Evolutionary conservation across 2,113 vertebrate species (phyloP).

Genomic region (Setophaga petechia): DNA sequence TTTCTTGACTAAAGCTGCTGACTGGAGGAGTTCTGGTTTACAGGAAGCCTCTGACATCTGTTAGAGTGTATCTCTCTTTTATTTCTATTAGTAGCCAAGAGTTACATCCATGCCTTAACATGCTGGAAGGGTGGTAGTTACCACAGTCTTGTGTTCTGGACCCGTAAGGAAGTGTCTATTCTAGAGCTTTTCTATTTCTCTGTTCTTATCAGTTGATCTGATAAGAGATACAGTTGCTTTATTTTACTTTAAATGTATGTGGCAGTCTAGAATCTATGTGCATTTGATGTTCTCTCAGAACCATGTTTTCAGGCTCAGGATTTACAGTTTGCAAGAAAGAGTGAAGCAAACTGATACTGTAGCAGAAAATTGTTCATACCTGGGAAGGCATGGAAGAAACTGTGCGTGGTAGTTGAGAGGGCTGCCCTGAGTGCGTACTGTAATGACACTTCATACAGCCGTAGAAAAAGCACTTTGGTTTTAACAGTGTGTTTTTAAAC

Average conservation of each 20-base stretch:
- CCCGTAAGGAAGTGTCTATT: neutral
- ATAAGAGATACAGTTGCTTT: neutral
- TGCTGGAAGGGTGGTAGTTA: neutral
- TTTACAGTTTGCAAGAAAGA: neutral
- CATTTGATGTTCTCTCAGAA: neutral
- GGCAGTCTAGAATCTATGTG: neutral
- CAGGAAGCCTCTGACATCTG: neutral
- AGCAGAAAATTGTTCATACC: neutral
- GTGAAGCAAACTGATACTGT: neutral
- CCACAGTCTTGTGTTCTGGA: neutral
- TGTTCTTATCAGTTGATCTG: neutral
- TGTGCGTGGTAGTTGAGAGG: fast-evolving
- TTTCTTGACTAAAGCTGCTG: neutral
- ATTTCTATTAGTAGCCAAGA: neutral
- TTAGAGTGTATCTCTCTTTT: neutral
- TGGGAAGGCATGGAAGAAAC: neutral
- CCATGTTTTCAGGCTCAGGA: neutral
- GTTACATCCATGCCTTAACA: neutral
- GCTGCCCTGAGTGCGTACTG: fast-evolving
- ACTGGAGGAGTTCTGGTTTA: neutral
- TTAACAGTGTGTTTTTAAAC: neutral
- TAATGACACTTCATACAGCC: neutral
- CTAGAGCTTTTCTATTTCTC: neutral
- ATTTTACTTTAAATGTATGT: neutral
- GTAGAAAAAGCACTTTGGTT: neutral